Conservation (phyloP, 2,113 vertebrate species). For the Boleophthalmus pectinirostris region DNA sequence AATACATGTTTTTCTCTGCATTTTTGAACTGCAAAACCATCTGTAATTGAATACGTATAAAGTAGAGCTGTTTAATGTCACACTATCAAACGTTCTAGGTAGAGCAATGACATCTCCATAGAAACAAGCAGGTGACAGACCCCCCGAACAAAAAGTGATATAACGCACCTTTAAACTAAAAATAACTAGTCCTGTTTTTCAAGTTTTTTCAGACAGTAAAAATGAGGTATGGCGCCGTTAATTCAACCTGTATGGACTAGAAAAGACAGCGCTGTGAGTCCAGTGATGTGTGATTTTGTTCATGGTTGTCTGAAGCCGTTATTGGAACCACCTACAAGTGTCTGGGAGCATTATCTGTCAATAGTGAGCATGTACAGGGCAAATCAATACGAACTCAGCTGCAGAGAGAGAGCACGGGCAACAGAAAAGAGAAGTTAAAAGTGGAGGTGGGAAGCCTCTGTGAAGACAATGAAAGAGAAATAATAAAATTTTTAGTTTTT, state of each 20-base stretch:
- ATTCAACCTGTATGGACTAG: slow-evolving; percentile 42
- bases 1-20: too few species aligned
- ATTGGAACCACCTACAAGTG: slow-evolving; percentile 30
- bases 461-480: slow-evolving; percentile 13
- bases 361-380: slow-evolving; percentile 37
- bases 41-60: too few species aligned
- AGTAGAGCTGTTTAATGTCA: too few species aligned
- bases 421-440: slow-evolving; percentile 28
- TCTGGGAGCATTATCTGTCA: slow-evolving; percentile 36
- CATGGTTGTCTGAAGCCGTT: slow-evolving; percentile 13
- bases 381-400: slow-evolving; percentile 39
- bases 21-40: too few species aligned
- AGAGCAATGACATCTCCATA: too few species aligned
- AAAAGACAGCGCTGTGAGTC: not conserved
- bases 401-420: slow-evolving; percentile 6
- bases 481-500: slow-evolving; percentile 2
- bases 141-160: too few species aligned
- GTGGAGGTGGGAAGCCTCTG: slow-evolving; percentile 17
- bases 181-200: too few species aligned
- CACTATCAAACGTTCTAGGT: too few species aligned
- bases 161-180: too few species aligned
- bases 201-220: too few species aligned
- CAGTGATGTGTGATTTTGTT: slow-evolving; percentile 2
- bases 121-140: too few species aligned
- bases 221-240: not conserved